Evolutionary conservation across 2,888 invertebrate genomes (phyloP), one percentile per base, ranked within the genome.

Genomic region (Phengaris arion): DNA sequence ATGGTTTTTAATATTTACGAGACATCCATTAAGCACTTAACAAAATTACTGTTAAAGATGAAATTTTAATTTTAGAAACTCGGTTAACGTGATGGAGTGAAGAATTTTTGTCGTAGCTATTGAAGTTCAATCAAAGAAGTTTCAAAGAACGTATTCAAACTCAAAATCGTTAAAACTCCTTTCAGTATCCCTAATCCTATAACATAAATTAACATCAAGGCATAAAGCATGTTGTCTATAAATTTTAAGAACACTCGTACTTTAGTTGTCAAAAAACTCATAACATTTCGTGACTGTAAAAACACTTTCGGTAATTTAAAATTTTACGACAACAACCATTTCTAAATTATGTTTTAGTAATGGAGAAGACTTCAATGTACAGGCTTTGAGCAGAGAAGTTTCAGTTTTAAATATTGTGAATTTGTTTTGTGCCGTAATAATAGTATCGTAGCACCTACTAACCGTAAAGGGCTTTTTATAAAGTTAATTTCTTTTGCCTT

Each of bases 121-220:
- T 48, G 48, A 7, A 48, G 48, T 48, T 48, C 48, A 48, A 48
- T 48, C 48, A 8, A 48, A 52, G 52, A 5, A 52, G 2, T 52
- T 52, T 8, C 10, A 52, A 52, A 10, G 52, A 52, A 6, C 48
- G 6, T 48, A 48, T n/a, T n/a, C n/a, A 57, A 15, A 22, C 9
- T 10, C 22, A 64, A 22, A 64, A 64, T 35, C 35, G 6, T 13
- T 22, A 64, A 46, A 82, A 81, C 85, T 86, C 83, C 84, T 87
- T 88, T 85, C 83, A 83, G 82, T 35, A 35, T 80, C 84, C 48
- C n/a, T 7, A 46, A 7, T 48, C 9, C 46, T 48, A 48, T 1
- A 69, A 48, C n/a, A 68, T n/a, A 48, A 64, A 15, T 48, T 48
- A 48, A 69, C 48, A 45, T 13, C 45, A 48, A 9, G 8, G 46